These are phyloP conservation scores for Hydropsyche betteni DNA, from an alignment of 2,888 invertebrate species.

Conservation along the genomic window DNA sequence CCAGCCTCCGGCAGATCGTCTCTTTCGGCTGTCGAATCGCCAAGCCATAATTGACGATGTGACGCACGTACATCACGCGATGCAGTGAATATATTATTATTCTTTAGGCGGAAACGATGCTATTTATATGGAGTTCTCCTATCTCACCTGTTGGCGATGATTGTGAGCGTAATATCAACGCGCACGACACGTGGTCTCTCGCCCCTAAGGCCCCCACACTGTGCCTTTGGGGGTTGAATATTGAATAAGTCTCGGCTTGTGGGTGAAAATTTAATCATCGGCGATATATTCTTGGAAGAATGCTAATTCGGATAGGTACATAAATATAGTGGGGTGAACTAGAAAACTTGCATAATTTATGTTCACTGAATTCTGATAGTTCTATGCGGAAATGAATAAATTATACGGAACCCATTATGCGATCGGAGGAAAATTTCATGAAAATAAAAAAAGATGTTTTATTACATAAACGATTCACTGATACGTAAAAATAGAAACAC, in stretches of 20 bases:
- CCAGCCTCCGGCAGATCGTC: background rate
- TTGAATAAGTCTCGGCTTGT: constrained; percentile 21
- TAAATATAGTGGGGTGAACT: too few relatives aligned
- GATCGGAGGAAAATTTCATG: too few relatives aligned
- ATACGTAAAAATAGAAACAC: too few relatives aligned
- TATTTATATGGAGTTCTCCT: constrained; percentile 13
- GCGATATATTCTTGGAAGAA: constrained; percentile 7
- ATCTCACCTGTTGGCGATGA: constrained; percentile 27
- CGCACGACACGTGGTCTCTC: background rate
- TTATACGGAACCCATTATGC: too few relatives aligned
- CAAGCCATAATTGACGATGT: background rate
- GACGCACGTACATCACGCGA: constrained; percentile 15
- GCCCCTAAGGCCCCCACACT: background rate
- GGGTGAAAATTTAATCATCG: constrained; percentile 23
- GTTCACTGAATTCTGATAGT: too few relatives aligned
- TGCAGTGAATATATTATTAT: constrained; percentile 17
- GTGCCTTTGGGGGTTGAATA: constrained; percentile 7
- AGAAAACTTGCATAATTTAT: too few relatives aligned
- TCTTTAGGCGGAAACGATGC: constrained; percentile 7
- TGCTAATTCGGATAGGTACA: too few relatives aligned
- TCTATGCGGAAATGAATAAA: too few relatives aligned
- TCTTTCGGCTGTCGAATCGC: background rate
- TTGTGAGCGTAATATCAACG: constrained; percentile 20
- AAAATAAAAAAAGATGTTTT: too few relatives aligned
- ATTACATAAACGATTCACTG: too few relatives aligned